Base-by-base conservation (phyloP, 1,140 invertebrate genomes). In the Drosophila asahinai region DNA sequence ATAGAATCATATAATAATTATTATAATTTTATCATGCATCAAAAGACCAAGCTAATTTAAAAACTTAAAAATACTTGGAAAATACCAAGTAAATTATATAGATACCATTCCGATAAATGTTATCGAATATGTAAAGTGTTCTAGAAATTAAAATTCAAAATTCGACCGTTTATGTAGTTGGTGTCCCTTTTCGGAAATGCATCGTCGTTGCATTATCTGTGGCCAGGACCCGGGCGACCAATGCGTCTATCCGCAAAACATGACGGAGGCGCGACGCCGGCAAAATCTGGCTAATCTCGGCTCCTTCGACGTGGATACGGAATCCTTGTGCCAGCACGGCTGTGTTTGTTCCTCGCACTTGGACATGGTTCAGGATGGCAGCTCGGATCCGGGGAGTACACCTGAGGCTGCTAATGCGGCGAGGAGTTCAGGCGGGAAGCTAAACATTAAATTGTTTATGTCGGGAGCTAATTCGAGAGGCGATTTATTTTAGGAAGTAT, bases 141-240 rank as follows among this genome's bases (percentile, higher is more conserved):
- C 47, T 19, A 27, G 6, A 51, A 30, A 14, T 49, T 17, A 17
- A 71, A 83, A 66, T 70, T 83, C 77, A 71, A 87, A 75, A 78
- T 78, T 78, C 9, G 22, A 51, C 25, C 11, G 40, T 65, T 57
- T 52, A 22, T 49, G 65, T 63, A 62, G 48, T 70, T 80, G 82
- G 67, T 33, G 73, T 61, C 25, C 49, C 51, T 61, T 48, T 61
- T 48, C 62, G 40, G 45, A 57, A 33, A 87, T 87, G 84, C 52
- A 45, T 22, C 83, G 83, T 65, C 70, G 74, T 43, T 87, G 84
- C 74, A 55, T 87, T 51, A 55, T 89, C 49, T 87, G 84, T 71
- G 84, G 84, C 12, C 48, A 66, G 27, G 14, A 52, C 38, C 81
- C 84, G 0, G 57, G 12, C n/a, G 58, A 51, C 0, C 17, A 42